A percentile compares a stretch with the other conserved stretches of the same genome.
Evolutionary conservation across 2,797 vertebrate genomes (phyloP).

Genomic region (Sebastes iracundus): DNA sequence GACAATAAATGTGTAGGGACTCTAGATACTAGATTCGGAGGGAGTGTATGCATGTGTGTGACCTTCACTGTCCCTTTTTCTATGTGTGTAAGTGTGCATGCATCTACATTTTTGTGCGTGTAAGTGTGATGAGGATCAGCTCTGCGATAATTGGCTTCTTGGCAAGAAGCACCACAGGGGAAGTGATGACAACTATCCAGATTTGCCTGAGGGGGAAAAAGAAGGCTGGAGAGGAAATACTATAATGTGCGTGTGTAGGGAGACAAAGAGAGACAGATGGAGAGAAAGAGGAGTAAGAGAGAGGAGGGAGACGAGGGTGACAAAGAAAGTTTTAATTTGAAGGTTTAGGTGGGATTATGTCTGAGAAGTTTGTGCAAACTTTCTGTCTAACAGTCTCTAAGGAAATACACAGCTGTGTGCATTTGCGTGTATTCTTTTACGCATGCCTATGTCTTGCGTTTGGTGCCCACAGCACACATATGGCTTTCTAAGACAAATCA

Average conservation of each 20-base stretch:
- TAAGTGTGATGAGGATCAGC: neutral
- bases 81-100: no score
- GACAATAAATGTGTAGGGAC: neutral
- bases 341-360: neutral
- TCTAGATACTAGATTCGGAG: neutral
- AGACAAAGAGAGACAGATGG: conserved; percentile 10
- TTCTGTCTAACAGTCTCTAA: conserved; percentile 6
- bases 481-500: conserved; percentile 43
- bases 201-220: neutral
- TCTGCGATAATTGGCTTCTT: conserved; percentile 35
- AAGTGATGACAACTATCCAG: conserved; percentile 20
- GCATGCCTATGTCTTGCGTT: conserved; percentile 17
- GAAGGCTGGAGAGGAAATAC: conserved; percentile 2
- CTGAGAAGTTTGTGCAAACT: neutral
- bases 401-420: conserved; percentile 26
- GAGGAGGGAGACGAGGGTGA: neutral
- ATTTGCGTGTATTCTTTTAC: conserved; percentile 11
- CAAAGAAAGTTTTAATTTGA: neutral
- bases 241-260: neutral
- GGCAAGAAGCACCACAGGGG: neutral
- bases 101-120: no score
- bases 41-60: neutral
- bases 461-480: neutral
- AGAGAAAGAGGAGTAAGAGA: neutral
- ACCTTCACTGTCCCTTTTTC: neutral